These are phyloP conservation scores for Myripristis murdjan DNA, from an alignment of 2,797 vertebrate genomes.

Conservation along the genomic window DNA sequence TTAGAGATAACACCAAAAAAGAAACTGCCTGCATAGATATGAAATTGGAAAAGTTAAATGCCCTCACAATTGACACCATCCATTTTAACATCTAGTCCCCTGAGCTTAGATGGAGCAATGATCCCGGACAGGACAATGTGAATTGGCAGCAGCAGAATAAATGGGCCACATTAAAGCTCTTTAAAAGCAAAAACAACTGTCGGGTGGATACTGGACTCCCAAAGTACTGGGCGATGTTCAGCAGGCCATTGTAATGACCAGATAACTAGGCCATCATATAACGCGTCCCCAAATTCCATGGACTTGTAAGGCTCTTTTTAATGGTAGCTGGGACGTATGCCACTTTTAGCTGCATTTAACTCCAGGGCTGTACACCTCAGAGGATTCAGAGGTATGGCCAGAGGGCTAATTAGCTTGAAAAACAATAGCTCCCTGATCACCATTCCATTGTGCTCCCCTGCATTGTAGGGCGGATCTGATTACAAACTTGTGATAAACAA, in stretches of 20 bases:
- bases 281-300: constrained; percentile 84
- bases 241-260: constrained; percentile 74
- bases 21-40: constrained; percentile 15
- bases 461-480: constrained; percentile 85
- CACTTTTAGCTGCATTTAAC: constrained; percentile 85
- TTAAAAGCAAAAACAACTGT: constrained; percentile 78
- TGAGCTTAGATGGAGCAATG: constrained; percentile 45
- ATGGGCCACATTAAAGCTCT: constrained; percentile 68
- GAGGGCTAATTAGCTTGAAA: constrained; percentile 89
- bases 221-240: constrained; percentile 56
- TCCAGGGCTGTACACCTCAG: constrained; percentile 69
- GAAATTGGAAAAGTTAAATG: constrained; percentile 42
- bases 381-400: constrained; percentile 76
- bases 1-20: constrained; percentile 4
- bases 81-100: constrained; percentile 38
- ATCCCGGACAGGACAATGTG: constrained; percentile 52
- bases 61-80: constrained; percentile 33
- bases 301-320: constrained; percentile 88
- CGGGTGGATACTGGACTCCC: constrained; percentile 60
- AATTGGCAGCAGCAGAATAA: constrained; percentile 74
- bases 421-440: constrained; percentile 90
- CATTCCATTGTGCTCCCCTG: constrained; percentile 84
- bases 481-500: constrained; percentile 88
- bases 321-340: constrained; percentile 74
- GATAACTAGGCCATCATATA: constrained; percentile 77